Base-by-base conservation (phyloP, 2,797 vertebrate species). In the Muraenolepis orangiensis region DNA sequence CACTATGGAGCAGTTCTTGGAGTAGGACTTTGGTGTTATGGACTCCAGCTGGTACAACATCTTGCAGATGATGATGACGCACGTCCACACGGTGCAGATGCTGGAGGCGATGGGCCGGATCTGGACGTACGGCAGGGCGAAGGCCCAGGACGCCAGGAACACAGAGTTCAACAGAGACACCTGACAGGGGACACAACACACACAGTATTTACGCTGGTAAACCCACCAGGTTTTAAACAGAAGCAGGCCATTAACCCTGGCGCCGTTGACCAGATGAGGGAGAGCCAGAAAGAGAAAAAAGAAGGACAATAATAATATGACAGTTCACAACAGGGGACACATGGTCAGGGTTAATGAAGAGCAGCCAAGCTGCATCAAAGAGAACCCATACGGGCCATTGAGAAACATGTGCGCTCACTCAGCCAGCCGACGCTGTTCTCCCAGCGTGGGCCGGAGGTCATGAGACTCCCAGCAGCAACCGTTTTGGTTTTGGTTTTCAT, bases 41-140 rank as follows among this genome's bases (percentile, higher is more conserved):
- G 94, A 93, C 74, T 94, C 82, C 57, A 99, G 95, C 90, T 99
- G 98, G 92, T 98, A 99, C 84, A 99, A 93, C 97, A 99, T 98
- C 92, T 99, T 99, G 91, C 98, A 99, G 85, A 98, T 91, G 75
- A 98, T 96, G 90, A 99, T 94, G 85, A 99, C 95, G 87, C 97
- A 98, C 0, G 97, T 98, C 98, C 98, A 99, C 80, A 99, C 95
- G 46, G 96, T 96, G 89, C 98, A 99, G 86, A 97, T 84, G 71
- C 95, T 96, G 72, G 98, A 99, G 75, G 97, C 96, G 68, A 96
- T 85, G 32, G 93, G 95, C 10, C 97, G 95, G 78, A 98, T 95
- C 87, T 96, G 96, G 86, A 95, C 90, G 79, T 96, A 99, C 0
- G 98, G 98, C 85, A 99, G 91, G 28, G 98, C 98, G 74, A 99